Conservation (phyloP, 2,113 vertebrate genomes). For the Thamnophis sirtalis region DNA sequence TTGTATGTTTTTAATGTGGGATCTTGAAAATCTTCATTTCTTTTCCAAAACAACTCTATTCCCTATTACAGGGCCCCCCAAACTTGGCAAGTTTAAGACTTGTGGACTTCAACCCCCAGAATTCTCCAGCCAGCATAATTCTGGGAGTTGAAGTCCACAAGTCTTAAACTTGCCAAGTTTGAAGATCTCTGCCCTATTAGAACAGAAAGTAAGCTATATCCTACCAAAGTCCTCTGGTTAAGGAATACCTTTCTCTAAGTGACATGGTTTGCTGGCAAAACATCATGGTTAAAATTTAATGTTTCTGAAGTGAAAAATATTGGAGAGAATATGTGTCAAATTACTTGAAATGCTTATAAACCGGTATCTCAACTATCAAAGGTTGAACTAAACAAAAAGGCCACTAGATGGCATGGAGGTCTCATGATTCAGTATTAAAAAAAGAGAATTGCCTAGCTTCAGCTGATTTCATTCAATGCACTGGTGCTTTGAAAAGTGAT, state of each 20-base stretch:
- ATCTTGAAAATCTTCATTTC: background rate
- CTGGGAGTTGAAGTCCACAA: no score
- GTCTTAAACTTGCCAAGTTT: no score
- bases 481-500: constrained; percentile 39
- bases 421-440: constrained; percentile 20
- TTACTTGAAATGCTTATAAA: constrained; percentile 24
- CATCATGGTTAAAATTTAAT: constrained; percentile 21
- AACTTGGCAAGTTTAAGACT: no score
- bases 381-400: constrained; percentile 1
- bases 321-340: constrained; percentile 32
- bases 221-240: background rate
- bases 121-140: no score
- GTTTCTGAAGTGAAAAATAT: constrained; percentile 11
- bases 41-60: constrained; percentile 17
- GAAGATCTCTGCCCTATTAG: background rate
- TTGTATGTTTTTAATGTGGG: background rate
- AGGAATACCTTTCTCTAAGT: constrained; percentile 21
- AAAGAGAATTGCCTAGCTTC: background rate
- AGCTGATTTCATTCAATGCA: constrained; percentile 21
- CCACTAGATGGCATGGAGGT: constrained; percentile 73
- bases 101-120: no score
- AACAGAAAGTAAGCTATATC: background rate
- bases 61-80: background rate
- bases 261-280: constrained; percentile 10
- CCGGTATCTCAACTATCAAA: constrained; percentile 12